Base-by-base conservation (phyloP, 2,797 vertebrate species). In the Melanotaenia trifasciata region DNA sequence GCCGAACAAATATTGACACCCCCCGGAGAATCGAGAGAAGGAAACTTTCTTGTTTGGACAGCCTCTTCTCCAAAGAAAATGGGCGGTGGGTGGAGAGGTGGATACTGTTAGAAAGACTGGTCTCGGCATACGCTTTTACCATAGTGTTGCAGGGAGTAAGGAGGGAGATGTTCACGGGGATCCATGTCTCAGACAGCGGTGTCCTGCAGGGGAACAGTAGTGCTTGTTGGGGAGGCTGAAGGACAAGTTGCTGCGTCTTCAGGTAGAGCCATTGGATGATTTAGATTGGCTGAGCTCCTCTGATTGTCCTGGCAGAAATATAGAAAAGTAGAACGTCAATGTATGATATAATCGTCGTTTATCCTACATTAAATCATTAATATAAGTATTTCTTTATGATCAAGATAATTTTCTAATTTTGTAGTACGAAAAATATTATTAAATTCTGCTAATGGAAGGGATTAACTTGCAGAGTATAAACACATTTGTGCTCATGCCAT, bases 191-290 rank as follows among this genome's bases (percentile, higher is more conserved):
- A 88, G 72, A 82, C 74, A 65, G 74, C 47, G 45, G 67, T 3
- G 80, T 83, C 81, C 78, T 60, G 81, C 69, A 2, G 76, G 68
- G 64, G 32, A 54, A 26, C 73, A 5, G 75, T 3, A 54, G 36
- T 43, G 75, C 72, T 66, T 67, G 67, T 58, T 56, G 28, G 72
- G 67, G 73, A 60, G 80, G 74, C 62, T 22, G 63, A 56, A 54
- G 75, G 62, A 67, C 74, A 70, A 51, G 60, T 50, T 70, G 58
- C 30, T 57, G 80, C 67, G 43, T 87, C 82, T 84, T 88, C 90
- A 86, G 81, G 71, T 89, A 80, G 18, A 88, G 92, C 92, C 93
- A 92, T 91, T 77, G 85, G 83, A 85, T 30, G 58, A 12, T 32
- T 71, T 20, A 67, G 70, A 51, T 53, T 28, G 56, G 50, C 53